These are phyloP conservation scores for Telenomus remus DNA, from an alignment of 1,140 invertebrate species.

Conservation along the genomic window DNA sequence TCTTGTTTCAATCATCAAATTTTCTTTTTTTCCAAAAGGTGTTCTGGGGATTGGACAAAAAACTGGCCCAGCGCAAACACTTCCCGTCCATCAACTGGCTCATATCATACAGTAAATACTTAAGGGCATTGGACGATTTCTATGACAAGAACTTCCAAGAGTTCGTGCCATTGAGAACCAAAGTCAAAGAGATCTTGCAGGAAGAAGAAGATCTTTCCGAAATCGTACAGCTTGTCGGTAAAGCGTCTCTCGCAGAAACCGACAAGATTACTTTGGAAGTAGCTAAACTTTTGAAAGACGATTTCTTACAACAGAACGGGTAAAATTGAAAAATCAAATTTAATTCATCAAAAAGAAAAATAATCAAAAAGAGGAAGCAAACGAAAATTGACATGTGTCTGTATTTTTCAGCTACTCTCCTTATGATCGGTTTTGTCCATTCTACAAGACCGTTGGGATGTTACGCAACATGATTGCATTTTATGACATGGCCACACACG, in stretches of 20 bases:
- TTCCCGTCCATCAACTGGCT: slow-evolving; percentile 99
- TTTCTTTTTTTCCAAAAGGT: slow-evolving; percentile 79
- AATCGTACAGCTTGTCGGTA: slow-evolving; percentile 99
- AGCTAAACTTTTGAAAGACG: slow-evolving; percentile 98
- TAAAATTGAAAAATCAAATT: slow-evolving; percentile 59
- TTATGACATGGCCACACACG: slow-evolving; percentile 98
- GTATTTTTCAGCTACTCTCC: slow-evolving; percentile 83
- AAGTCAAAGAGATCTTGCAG: slow-evolving; percentile 97
- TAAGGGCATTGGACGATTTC: slow-evolving; percentile 97
- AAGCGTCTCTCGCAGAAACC: slow-evolving; percentile 97
- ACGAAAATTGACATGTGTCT: no score
- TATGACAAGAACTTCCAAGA: slow-evolving; percentile 99
- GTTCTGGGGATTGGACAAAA: slow-evolving; percentile 99
- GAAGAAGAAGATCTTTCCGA: slow-evolving; percentile 99
- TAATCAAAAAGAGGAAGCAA: no score
- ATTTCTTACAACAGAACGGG: slow-evolving; percentile 99
- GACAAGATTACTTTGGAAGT: slow-evolving; percentile 99
- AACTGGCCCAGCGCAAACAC: slow-evolving; percentile 99
- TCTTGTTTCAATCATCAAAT: no score
- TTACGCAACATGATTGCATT: slow-evolving; percentile 98
- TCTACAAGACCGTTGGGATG: slow-evolving; percentile 99
- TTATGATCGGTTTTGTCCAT: slow-evolving; percentile 99
- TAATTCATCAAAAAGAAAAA: slow-evolving; percentile 1
- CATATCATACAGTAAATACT: slow-evolving; percentile 99
- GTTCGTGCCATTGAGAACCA: slow-evolving; percentile 95